These are phyloP conservation scores for Melanotaenia parkinsoni DNA, from an alignment of 2,797 vertebrate species.

Conservation along the genomic window DNA sequence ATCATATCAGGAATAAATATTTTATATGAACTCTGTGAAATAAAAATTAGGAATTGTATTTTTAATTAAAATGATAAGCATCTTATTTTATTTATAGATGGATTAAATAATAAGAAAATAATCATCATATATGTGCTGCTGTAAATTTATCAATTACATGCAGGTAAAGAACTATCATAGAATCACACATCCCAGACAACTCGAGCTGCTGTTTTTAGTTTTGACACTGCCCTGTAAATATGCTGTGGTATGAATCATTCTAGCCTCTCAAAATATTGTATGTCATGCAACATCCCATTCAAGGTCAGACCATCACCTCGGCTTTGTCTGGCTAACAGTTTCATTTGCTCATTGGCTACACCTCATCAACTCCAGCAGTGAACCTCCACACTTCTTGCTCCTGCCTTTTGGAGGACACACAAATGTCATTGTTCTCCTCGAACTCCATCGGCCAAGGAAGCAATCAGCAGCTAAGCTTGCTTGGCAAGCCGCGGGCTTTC, in stretches of 20 bases:
- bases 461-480: slow-evolving; percentile 75
- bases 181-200: neutral
- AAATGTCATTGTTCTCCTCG: slow-evolving; percentile 79
- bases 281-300: slow-evolving; percentile 62
- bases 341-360: slow-evolving; percentile 79
- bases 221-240: slow-evolving; percentile 56
- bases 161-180: slow-evolving; percentile 1
- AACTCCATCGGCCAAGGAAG: slow-evolving; percentile 65
- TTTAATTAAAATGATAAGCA: neutral
- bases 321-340: slow-evolving; percentile 76
- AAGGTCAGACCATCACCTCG: slow-evolving; percentile 70
- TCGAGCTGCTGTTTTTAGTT: slow-evolving; percentile 13
- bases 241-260: slow-evolving; percentile 50
- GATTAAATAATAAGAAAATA: neutral
- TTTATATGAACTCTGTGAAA: neutral
- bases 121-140: neutral
- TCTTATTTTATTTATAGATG: neutral
- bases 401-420: slow-evolving; percentile 76
- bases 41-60: too few species aligned
- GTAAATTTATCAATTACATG: neutral
- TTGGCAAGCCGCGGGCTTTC: slow-evolving; percentile 70
- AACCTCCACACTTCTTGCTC: slow-evolving; percentile 67
- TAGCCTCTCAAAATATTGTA: slow-evolving; percentile 63
- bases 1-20: neutral
- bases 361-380: slow-evolving; percentile 78